Evolutionary conservation across 1,140 invertebrate genomes (phyloP).

Genomic region (Littorina saxatilis): DNA sequence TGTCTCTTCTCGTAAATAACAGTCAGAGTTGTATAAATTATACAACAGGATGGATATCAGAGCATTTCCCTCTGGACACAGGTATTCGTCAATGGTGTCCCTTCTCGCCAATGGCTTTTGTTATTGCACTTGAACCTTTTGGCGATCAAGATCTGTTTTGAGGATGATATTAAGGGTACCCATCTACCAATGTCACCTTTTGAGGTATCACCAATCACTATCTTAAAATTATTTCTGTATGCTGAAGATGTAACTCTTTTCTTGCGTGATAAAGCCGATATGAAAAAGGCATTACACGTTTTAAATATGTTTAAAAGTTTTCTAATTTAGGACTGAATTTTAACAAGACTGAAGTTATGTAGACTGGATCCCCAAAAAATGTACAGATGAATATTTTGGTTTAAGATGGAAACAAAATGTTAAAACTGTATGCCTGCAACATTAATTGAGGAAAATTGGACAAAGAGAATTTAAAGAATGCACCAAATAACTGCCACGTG

Average conservation of each 20-base stretch:
- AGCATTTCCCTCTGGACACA: background rate
- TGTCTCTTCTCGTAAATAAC: background rate
- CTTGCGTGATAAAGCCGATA: background rate
- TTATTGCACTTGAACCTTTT: background rate
- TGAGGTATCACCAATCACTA: background rate
- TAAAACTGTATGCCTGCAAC: no score
- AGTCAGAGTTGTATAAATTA: background rate
- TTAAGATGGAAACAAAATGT: background rate
- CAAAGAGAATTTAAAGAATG: background rate
- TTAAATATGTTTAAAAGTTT: background rate
- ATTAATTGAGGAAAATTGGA: background rate
- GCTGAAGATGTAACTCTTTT: background rate
- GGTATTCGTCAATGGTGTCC: no score
- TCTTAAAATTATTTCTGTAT: background rate
- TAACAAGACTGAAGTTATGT: background rate
- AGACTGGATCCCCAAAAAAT: background rate
- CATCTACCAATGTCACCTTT: no score
- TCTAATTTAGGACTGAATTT: background rate
- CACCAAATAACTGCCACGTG: background rate
- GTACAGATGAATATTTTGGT: background rate
- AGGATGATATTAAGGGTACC: no score
- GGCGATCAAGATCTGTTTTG: background rate
- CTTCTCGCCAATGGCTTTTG: background rate
- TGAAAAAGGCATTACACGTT: background rate
- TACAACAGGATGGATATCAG: background rate